Evolutionary conservation across 2,888 invertebrate species (phyloP), one percentile per base, ranked within the genome.

Genomic region (Serripes groenlandicus): DNA sequence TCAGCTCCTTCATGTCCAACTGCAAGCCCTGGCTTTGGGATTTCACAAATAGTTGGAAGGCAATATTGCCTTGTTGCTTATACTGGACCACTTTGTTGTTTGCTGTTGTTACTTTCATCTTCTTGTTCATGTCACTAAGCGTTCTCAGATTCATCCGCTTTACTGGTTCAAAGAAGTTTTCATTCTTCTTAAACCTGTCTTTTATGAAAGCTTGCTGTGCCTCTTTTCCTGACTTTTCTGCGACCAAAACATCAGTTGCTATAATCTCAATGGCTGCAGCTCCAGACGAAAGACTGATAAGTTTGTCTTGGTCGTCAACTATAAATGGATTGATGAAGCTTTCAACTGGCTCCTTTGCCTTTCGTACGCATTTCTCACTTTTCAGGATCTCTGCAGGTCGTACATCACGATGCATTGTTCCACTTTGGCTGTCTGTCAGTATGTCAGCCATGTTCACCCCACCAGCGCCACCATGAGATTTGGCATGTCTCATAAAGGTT

Each of bases 321-420:
- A 26, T 34, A 49, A 88, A 88, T 42, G 86, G 86, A 64, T 86
- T 81, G 9, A 75, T 69, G 70, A 83, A 88, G n/a, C 83, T 49
- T 7, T 49, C 26, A 21, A 86, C 56, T 18, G 87, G 80, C 18
- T 82, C 85, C 18, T 70, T 32, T 28, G 81, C 71, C n/a, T 66
- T 52, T 15, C 18, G 23, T 0, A 82, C 83, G 21, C 18, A 32
- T 18, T 74, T 5, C 11, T 80, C 87, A 76, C 84, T 77, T 32
- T 64, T 79, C 70, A 64, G 35, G 21, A 86, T 78, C 60, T 88
- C 83, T 26, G 79, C 49, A 21, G 84, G 87, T 1, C 84, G 62
- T 7, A 76, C 15, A 42, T 88, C 85, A 62, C 75, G 42, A 58
- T 89, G 88, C 15, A 21, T 52, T 26, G 32, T 60, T 3, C 75